phyloP scores from a whole-genome alignment of 2,888 invertebrate genomes.

The Rotaria magnacalcarata region DNA sequence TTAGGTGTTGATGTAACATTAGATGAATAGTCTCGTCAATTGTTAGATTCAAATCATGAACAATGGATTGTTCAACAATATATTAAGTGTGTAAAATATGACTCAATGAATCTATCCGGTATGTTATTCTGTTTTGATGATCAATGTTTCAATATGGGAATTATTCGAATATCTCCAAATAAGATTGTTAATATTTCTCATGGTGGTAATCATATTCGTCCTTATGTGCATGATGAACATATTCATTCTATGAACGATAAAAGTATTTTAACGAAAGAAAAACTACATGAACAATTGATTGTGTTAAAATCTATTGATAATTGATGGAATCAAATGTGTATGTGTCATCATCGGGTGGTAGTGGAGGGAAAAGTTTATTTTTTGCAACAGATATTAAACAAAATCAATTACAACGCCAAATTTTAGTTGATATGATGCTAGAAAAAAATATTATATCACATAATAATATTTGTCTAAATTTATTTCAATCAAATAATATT shows the following conservation, averaged over 20 bases:
- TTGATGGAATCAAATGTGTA: background rate
- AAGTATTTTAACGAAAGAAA: background rate
- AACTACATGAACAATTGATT: background rate
- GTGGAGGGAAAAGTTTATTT: background rate
- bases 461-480: background rate
- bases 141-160: background rate
- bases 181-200: background rate
- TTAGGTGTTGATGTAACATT: background rate
- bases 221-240: background rate
- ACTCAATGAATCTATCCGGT: background rate
- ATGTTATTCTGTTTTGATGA: background rate
- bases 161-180: background rate
- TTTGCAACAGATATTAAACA: background rate
- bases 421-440: background rate
- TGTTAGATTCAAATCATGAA: background rate
- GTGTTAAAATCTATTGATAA: background rate
- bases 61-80: slow-evolving; percentile 1
- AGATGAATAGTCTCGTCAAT: background rate
- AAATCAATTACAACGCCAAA: background rate
- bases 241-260: background rate
- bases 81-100: background rate
- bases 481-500: background rate
- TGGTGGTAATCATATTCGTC: background rate
- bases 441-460: background rate
- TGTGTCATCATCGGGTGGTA: background rate